Conservation (phyloP, 2,888 invertebrate species). For the Dryadula phaetusa region DNA sequence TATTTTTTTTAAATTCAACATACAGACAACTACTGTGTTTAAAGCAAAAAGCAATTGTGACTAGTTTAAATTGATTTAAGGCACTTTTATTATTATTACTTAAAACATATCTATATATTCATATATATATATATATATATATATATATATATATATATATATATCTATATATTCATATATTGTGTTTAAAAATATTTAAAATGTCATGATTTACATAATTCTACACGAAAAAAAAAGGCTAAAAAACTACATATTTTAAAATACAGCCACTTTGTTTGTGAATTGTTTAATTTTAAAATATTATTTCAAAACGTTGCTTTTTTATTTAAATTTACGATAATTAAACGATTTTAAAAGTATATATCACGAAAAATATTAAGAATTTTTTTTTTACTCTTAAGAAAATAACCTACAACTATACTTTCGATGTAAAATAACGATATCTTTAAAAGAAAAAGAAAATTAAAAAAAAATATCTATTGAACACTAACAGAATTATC, state of each 20-base stretch:
- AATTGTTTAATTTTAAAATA: too few relatives aligned
- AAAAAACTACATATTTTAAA: background rate
- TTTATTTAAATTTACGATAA: too few relatives aligned
- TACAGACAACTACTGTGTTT: slow-evolving; percentile 5
- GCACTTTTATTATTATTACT: slow-evolving; percentile 31
- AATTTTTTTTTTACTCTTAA: too few relatives aligned
- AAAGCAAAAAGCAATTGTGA: slow-evolving; percentile 32
- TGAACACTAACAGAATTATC: slow-evolving; percentile 25
- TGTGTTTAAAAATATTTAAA: too few relatives aligned
- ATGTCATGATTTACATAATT: slow-evolving; percentile 13
- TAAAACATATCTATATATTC: too few relatives aligned
- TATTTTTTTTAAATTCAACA: background rate
- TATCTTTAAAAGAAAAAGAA: background rate
- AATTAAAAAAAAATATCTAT: background rate
- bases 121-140: too few relatives aligned
- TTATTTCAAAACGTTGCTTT: too few relatives aligned
- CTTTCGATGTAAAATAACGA: slow-evolving; percentile 2
- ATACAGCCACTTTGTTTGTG: background rate
- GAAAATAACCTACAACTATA: background rate
- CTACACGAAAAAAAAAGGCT: slow-evolving; percentile 2
- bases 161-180: too few relatives aligned
- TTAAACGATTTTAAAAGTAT: too few relatives aligned
- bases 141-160: too few relatives aligned
- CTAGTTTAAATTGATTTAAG: slow-evolving; percentile 40
- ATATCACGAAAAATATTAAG: slow-evolving; percentile 5